A percentile compares a stretch with the other conserved stretches of the same genome.
Evolutionary conservation across 2,113 vertebrate species (phyloP).

Genomic region (Chaetops frenatus): DNA sequence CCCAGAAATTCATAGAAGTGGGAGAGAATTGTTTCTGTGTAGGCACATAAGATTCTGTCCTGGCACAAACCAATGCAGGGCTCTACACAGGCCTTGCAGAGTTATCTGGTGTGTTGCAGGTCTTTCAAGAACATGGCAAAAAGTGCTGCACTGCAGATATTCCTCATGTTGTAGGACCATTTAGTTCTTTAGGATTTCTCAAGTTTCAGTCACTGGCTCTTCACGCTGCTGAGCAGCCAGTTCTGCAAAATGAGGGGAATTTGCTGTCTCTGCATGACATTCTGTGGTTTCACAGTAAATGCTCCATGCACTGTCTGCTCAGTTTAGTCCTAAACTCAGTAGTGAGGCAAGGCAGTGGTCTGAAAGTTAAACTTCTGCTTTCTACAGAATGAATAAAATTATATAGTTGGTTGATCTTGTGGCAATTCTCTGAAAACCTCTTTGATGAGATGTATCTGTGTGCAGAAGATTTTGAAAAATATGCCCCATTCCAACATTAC

Average conservation of each 20-base stretch:
- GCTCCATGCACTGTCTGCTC: background rate
- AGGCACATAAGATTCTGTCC: background rate
- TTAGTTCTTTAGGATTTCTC: background rate
- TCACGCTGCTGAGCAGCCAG: background rate
- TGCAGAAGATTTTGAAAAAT: background rate
- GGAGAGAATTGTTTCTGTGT: background rate
- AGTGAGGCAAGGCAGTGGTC: background rate
- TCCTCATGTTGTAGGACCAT: background rate
- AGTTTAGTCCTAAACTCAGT: background rate
- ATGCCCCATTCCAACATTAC: background rate
- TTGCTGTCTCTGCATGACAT: background rate
- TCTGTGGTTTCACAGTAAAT: background rate
- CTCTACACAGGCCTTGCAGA: background rate
- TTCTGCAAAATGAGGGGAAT: background rate
- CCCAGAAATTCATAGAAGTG: background rate
- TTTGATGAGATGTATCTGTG: background rate
- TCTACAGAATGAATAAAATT: background rate
- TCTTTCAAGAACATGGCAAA: background rate
- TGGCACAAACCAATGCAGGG: background rate
- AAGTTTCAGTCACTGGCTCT: background rate
- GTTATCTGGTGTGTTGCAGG: background rate
- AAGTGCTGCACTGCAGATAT: background rate
- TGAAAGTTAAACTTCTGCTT: background rate
- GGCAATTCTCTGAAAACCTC: background rate
- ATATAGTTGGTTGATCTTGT: background rate